These are phyloP conservation scores for Lacanobia oleracea DNA, from an alignment of 2,888 invertebrate genomes.

Conservation along the genomic window DNA sequence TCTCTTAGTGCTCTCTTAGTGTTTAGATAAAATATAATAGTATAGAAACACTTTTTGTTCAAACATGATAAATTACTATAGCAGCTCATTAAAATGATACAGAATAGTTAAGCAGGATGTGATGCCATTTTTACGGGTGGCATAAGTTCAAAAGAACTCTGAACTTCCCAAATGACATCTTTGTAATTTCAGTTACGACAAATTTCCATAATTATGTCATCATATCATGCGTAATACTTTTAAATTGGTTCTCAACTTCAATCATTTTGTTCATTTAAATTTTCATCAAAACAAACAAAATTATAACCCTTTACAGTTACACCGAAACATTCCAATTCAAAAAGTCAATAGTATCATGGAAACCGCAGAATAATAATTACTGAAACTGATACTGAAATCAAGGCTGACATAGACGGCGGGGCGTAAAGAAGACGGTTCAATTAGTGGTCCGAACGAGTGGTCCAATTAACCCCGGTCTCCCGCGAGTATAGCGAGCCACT, in stretches of 20 bases:
- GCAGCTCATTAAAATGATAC: too few relatives aligned
- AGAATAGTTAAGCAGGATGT: too few relatives aligned
- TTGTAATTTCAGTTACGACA: neutral
- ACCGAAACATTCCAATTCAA: constrained; percentile 14
- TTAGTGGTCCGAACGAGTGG: constrained; percentile 58
- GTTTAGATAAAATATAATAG: too few relatives aligned
- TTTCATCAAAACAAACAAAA: neutral
- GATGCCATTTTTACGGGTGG: too few relatives aligned
- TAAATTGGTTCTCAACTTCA: too few relatives aligned
- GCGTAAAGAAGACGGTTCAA: constrained; percentile 63
- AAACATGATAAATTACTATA: too few relatives aligned
- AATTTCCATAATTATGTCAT: neutral
- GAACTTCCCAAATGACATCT: neutral
- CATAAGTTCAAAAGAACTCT: neutral
- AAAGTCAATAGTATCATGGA: constrained; percentile 36
- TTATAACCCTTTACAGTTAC: neutral
- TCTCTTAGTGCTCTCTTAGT: too few relatives aligned
- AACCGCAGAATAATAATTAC: constrained; percentile 59
- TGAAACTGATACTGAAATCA: constrained; percentile 41
- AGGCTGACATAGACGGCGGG: constrained; percentile 35
- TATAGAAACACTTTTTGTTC: too few relatives aligned
- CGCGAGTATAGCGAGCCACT: constrained; percentile 53
- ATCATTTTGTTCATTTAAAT: constrained; percentile 3
- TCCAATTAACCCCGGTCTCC: constrained; percentile 62
- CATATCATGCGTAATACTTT: too few relatives aligned